Evolutionary conservation across 2,888 invertebrate genomes (phyloP).

Genomic region (Idaea dimidiata): DNA sequence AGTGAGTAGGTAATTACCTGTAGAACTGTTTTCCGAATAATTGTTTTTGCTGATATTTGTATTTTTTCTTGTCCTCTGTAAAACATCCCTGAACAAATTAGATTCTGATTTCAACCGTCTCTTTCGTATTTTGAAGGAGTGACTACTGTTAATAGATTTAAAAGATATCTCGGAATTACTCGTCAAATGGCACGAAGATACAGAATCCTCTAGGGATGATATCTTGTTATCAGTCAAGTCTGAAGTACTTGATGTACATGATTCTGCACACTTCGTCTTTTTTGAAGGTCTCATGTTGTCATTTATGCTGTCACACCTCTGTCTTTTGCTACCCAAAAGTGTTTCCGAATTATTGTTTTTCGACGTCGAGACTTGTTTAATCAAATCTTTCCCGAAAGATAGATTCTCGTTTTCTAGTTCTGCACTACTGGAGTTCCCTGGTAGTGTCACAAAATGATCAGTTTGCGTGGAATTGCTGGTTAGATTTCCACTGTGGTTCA

Average conservation of each 20-base stretch:
- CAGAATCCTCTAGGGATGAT: conserved; percentile 29
- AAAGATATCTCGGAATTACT: conserved; percentile 53
- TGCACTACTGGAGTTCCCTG: conserved; percentile 40
- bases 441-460: conserved; percentile 42
- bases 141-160: conserved; percentile 65
- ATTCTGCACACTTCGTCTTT: conserved; percentile 57
- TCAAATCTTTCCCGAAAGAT: conserved; percentile 57
- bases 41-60: conserved; percentile 40
- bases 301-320: conserved; percentile 48
- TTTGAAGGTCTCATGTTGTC: conserved; percentile 55
- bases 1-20: conserved; percentile 41
- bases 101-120: conserved; percentile 63
- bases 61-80: conserved; percentile 56
- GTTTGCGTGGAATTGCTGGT: conserved; percentile 56
- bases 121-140: conserved; percentile 62
- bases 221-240: conserved; percentile 45
- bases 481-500: conserved; percentile 39
- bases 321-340: conserved; percentile 50
- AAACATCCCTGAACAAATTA: conserved; percentile 56
- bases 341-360: conserved; percentile 51
- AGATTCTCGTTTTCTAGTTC: conserved; percentile 43
- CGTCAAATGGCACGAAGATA: conserved; percentile 45
- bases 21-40: conserved; percentile 42
- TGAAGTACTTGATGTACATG: conserved; percentile 51
- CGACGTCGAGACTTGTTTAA: conserved; percentile 43